Conservation (phyloP, 2,797 vertebrate species). For the Hyperoplus immaculatus region DNA sequence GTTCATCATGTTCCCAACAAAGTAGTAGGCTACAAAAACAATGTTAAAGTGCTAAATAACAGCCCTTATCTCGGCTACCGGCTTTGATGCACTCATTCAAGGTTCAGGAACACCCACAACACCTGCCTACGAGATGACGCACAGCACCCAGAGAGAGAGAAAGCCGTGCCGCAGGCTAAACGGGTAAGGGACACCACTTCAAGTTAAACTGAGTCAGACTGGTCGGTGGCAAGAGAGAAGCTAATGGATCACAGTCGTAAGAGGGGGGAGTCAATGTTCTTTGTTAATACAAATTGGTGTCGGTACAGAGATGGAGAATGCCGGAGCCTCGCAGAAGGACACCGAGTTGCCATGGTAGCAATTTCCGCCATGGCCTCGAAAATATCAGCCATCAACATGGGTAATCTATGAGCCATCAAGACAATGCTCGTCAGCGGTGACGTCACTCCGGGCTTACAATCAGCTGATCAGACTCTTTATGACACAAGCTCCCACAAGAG, state of each 20-base stretch:
- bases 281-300: slow-evolving; percentile 42
- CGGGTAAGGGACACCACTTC: slow-evolving; percentile 11
- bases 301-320: slow-evolving; percentile 32
- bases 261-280: slow-evolving; percentile 43
- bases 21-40: slow-evolving; percentile 5
- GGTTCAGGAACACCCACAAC: slow-evolving; percentile 41
- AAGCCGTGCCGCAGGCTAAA: slow-evolving; percentile 26
- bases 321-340: slow-evolving; percentile 21
- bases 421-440: slow-evolving; percentile 50
- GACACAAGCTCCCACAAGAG: slow-evolving; percentile 32
- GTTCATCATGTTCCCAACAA: no score
- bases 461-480: slow-evolving; percentile 42
- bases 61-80: background rate
- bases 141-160: slow-evolving; percentile 21
- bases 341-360: slow-evolving; percentile 75
- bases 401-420: slow-evolving; percentile 9
- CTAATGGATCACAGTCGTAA: slow-evolving; percentile 25
- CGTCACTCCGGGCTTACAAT: slow-evolving; percentile 55
- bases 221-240: slow-evolving; percentile 41
- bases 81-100: slow-evolving; percentile 43
- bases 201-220: slow-evolving; percentile 47
- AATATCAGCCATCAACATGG: background rate
- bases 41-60: background rate
- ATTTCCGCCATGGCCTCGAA: slow-evolving; percentile 55
- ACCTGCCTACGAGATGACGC: slow-evolving; percentile 64